Base-by-base conservation (phyloP, 2,113 vertebrate species). In the Nerophis lumbriciformis region DNA sequence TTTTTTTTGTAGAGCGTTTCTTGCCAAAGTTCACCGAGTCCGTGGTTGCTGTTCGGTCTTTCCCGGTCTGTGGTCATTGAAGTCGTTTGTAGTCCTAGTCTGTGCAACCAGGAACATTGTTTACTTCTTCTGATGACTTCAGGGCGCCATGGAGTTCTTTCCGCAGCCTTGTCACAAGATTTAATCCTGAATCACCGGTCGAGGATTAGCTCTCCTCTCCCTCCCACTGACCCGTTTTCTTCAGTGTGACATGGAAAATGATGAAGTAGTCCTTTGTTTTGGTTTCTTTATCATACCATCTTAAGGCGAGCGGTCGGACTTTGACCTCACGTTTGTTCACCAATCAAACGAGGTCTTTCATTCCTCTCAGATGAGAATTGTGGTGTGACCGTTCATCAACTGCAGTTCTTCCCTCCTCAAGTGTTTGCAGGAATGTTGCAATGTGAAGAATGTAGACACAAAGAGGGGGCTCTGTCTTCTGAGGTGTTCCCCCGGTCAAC, bases 361-460 rank as follows among this genome's bases (percentile, higher is more conserved):
- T 71, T 76, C 70, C 67, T 65, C 51, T 9, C 52, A 56, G 53
- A 76, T 44, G n/a, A 60, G 59, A 72, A 64, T 49, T 19, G 45
- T 12, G 3, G 1, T 59, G 65, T 80, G 67, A 16, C 67, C 71
- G 59, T 44, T 51, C n/a, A 19, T 60, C 65, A 52, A 66, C 48
- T 28, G 48, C 9, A 66, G 3, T 58, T n/a, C 8, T 53, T 48
- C n/a, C 51, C 8, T 57, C 16, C 39, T 57, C 55, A 73, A 59
- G 73, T 63, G 61, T 70, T 77, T 65, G 48, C 65, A 76, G 75
- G 72, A 73, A 78, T 82, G 79, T 50, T 71, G 75, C 51, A 73
- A 86, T 87, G 71, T 75, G 53, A 82, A 76, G 83, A 88, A 89
- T 89, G 84, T 61, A 39, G 65, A 8, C 47, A 65, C 49, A 65